Evolutionary conservation across 2,888 invertebrate species (phyloP).

Genomic region (Drosophila infuscata): DNA sequence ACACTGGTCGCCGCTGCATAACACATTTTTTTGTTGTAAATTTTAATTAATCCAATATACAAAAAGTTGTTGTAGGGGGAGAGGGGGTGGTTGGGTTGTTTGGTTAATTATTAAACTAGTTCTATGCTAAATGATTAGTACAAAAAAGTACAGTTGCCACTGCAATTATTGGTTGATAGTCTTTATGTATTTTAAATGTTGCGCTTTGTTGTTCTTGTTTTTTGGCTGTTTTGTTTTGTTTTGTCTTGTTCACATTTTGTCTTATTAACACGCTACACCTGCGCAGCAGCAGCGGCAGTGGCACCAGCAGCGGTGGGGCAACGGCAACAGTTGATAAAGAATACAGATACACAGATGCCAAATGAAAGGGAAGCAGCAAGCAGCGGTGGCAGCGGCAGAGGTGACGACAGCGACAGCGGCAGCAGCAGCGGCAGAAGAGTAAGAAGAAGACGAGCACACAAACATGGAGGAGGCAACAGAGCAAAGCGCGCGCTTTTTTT

Average conservation of each 20-base stretch:
- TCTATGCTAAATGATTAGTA: conserved; percentile 58
- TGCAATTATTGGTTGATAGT: conserved; percentile 60
- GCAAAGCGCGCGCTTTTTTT: conserved; percentile 75
- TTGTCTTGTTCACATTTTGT: conserved; percentile 55
- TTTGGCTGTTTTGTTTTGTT: conserved; percentile 33
- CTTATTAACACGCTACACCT: conserved; percentile 71
- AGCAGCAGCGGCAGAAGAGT: conserved; percentile 34
- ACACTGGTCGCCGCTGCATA: conserved; percentile 52
- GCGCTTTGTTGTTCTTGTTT: conserved; percentile 53
- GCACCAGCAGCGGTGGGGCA: conserved; percentile 58
- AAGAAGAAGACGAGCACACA: conserved; percentile 52
- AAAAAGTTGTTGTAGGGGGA: conserved; percentile 6
- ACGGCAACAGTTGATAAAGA: conserved; percentile 61
- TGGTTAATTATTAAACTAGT: conserved; percentile 45
- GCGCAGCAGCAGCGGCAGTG: conserved; percentile 48
- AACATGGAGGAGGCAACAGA: conserved; percentile 28
- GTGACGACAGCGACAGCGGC: conserved; percentile 18
- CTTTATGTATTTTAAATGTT: conserved; percentile 51
- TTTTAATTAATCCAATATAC: conserved; percentile 38
- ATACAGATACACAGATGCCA: conserved; percentile 49
- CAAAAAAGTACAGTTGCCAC: conserved; percentile 67
- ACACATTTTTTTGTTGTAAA: conserved; percentile 13
- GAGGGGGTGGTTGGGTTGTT: conserved; percentile 5
- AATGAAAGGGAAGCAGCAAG: conserved; percentile 50
- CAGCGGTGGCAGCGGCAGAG: conserved; percentile 30